phyloP scores from a whole-genome alignment of 1,140 invertebrate species.

The Proales similis region DNA sequence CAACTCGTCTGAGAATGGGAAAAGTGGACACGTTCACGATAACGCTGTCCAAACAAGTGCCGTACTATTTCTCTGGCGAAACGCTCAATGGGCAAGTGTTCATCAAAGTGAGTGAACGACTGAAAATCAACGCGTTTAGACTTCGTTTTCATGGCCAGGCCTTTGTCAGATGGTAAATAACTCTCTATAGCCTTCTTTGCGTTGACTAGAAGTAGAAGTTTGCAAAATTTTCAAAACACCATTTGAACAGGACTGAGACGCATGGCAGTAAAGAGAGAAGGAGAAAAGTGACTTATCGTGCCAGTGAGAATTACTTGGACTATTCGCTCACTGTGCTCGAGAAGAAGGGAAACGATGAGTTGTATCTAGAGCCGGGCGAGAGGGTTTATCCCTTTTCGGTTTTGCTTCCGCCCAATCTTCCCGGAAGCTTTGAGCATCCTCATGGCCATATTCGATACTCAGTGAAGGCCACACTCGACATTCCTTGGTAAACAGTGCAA shows the following conservation, averaged over 20 bases:
- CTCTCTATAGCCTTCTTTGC: not conserved
- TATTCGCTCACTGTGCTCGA: not conserved
- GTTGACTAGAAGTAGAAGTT: not conserved
- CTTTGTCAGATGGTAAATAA: not conserved
- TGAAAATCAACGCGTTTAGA: not conserved
- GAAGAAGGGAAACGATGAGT: not conserved
- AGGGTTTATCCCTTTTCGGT: conserved; percentile 53
- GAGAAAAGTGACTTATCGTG: not conserved
- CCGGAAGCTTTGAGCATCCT: conserved; percentile 54
- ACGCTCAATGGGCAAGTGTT: conserved; percentile 9
- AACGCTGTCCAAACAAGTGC: not conserved
- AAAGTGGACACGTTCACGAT: conserved; percentile 22
- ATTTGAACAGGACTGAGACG: not conserved
- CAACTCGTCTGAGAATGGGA: conserved; percentile 16
- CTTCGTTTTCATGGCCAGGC: not conserved
- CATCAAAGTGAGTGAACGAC: conserved; percentile 4
- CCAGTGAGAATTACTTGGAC: not conserved
- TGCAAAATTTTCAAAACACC: not conserved
- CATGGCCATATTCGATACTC: conserved; percentile 54
- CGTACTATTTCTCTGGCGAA: conserved; percentile 8
- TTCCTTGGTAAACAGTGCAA: no score
- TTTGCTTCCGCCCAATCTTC: conserved; percentile 51
- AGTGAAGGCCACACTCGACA: conserved; percentile 51
- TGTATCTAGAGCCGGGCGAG: not conserved
- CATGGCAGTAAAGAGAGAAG: not conserved